Base-by-base conservation (phyloP, 2,113 vertebrate genomes). In the Saguinus midas region DNA sequence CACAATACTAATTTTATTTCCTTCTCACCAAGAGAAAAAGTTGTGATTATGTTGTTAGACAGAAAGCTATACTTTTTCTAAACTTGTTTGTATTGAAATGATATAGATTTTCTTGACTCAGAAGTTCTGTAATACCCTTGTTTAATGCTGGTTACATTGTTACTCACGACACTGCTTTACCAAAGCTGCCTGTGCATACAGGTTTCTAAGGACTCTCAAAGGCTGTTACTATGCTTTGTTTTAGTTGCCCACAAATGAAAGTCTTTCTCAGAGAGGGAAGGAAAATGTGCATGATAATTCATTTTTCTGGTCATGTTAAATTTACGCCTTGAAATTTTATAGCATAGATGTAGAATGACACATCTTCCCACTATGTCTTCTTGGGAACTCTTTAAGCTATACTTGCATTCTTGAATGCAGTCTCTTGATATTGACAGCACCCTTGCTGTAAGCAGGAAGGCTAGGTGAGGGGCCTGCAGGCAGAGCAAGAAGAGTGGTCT, bases 231-330 rank as follows among this genome's bases (percentile, higher is more conserved):
- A 2, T 93, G 75, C 37, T 92, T 83, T 93, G n/a, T 81, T 94
- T 94, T 95, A 79, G 87, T 87, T 95, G 58, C 18, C 57, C 45
- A 78, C 32, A 94, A 86, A 82, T 76, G 52, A n/a, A 94, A 90
- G 37, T 96, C 91, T 96, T 87, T n/a, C 58, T 88, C 12, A 13
- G 58, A 81, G 20, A 85, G 29, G 92, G 45, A 95, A 94, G 76
- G 64, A 37, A 87, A 87, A 78, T 64, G 58, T 87, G 90, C 95
- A 95, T 52, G 50, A 29, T 92, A 96, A 96, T 92, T 94, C 45
- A 37, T 92, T 91, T 68, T 87, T 78, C 80, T 84, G 78, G 72
- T 96, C 78, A 89, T 50, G 84, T 97, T 95, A 90, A 94, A 70
- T 95, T 95, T 92, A 79, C 8, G 32, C 52, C 64, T 96, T 88